These are phyloP conservation scores for Ruditapes philippinarum DNA, from an alignment of 1,140 invertebrate species.

Conservation along the genomic window DNA sequence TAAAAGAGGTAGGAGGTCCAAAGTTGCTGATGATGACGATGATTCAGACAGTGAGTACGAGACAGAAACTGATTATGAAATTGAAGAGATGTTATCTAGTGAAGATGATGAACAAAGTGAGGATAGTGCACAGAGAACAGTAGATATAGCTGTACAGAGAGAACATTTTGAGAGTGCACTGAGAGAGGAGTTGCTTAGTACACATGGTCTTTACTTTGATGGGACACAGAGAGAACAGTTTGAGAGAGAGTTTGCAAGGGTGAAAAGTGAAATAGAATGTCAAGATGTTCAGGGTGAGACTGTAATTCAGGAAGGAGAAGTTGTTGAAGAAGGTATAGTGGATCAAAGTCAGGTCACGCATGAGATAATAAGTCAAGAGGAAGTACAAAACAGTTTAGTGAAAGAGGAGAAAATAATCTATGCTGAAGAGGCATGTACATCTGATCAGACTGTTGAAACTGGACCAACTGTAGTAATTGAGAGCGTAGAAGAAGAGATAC, in stretches of 20 bases:
- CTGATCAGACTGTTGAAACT: slow-evolving; percentile 43
- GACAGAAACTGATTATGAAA: slow-evolving; percentile 62
- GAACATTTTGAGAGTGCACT: slow-evolving; percentile 63
- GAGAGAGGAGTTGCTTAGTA: slow-evolving; percentile 54
- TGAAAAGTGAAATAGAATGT: slow-evolving; percentile 46
- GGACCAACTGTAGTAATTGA: slow-evolving; percentile 64
- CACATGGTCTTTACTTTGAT: slow-evolving; percentile 65
- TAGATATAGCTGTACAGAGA: slow-evolving; percentile 48
- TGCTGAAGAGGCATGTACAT: slow-evolving; percentile 27
- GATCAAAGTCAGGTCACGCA: slow-evolving; percentile 41
- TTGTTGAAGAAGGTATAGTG: slow-evolving; percentile 33
- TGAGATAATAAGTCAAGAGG: slow-evolving; percentile 4
- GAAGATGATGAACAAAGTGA: slow-evolving; percentile 37
- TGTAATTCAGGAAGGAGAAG: not conserved
- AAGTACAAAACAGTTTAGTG: not conserved
- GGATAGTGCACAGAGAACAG: slow-evolving; percentile 42
- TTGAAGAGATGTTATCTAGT: slow-evolving; percentile 65
- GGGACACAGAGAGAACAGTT: slow-evolving; percentile 57
- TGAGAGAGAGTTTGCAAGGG: slow-evolving; percentile 55
- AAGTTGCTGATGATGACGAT: not conserved
- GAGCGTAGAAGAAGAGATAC: slow-evolving; percentile 59
- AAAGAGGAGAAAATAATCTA: slow-evolving; percentile 48
- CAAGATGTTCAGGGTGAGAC: not conserved
- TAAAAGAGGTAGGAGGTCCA: not conserved
- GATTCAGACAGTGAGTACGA: slow-evolving; percentile 37